phyloP scores from a whole-genome alignment of 2,888 invertebrate genomes.

The Troides aeacus region DNA sequence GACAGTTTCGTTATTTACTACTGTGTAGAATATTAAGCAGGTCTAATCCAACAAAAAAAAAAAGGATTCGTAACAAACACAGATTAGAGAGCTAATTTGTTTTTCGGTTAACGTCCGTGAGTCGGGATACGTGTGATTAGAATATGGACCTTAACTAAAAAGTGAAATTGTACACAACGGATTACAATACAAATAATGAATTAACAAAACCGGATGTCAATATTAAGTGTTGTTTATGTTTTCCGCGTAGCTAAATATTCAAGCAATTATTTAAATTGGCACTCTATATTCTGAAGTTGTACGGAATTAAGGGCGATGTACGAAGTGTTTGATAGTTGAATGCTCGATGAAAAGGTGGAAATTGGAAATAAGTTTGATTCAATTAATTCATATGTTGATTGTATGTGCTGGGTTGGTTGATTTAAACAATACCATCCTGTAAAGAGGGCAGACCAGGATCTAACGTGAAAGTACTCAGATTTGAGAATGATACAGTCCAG shows the following conservation, averaged over 20 bases:
- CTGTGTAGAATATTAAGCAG: constrained; percentile 13
- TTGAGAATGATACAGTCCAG: no score
- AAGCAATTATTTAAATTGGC: background rate
- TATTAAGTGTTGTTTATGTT: background rate
- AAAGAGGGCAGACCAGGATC: no score
- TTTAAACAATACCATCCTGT: no score
- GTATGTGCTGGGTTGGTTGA: background rate
- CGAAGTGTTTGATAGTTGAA: background rate
- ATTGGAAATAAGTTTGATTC: background rate
- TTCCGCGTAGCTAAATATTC: background rate
- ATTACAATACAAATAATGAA: constrained; percentile 18
- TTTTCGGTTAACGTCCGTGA: constrained; percentile 38
- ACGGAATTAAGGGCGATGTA: constrained; percentile 12
- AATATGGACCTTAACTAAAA: constrained; percentile 44
- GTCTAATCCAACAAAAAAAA: constrained; percentile 17
- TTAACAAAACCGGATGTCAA: constrained; percentile 2
- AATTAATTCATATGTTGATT: background rate
- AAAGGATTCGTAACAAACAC: constrained; percentile 17
- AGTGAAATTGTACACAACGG: constrained; percentile 34
- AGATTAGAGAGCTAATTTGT: constrained; percentile 44
- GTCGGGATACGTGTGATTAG: constrained; percentile 45
- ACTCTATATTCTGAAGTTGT: constrained; percentile 7
- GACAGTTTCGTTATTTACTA: constrained; percentile 2
- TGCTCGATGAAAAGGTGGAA: background rate
- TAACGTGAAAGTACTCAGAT: no score